Base-by-base conservation (phyloP, 2,113 vertebrate species). In the Saguinus imperator region DNA sequence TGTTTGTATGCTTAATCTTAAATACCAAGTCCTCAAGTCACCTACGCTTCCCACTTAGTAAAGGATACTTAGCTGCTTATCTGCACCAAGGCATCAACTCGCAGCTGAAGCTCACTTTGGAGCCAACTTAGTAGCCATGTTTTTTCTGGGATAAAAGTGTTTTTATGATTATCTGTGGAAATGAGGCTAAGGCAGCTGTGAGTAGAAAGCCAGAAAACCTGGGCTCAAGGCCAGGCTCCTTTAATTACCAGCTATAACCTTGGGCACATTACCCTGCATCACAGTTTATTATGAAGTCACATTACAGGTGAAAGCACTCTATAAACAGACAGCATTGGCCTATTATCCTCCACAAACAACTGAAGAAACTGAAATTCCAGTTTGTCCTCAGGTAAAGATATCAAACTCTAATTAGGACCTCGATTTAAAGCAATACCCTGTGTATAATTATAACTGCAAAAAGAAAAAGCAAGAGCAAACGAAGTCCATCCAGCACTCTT, bases 171-270 rank as follows among this genome's bases (percentile, higher is more conserved):
- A 45, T 17, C 9, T 20, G 85, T 10, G 45, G 52, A 18, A 37
- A 66, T 4, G 48, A 75, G 37, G 52, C 66, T 23, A 48, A 61
- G 89, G 75, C 40, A 32, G 40, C 75, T 70, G 40, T 12, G 68
- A 82, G 29, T 50, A 37, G 50, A 37, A 8, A 73, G 72, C 48
- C 55, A 76, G 29, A 89, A 95, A 85, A 85, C 27, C 86, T 6
- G 73, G 85, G 94, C 93, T 52, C n/a, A 6, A 40, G 45, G 92
- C 80, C 92, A 96, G 64, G 10, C 18, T 37, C 52, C 85, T 92
- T 82, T 84, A 32, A 83, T 70, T 77, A 80, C 66, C 48, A 84
- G 89, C 75, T 50, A 25, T 83, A 83, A 95, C 92, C 91, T 64
- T 23, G 50, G 92, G 92, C 95, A 88, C 83, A 70, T 52, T 50